phyloP scores from a whole-genome alignment of 2,113 vertebrate genomes.

The Pelecanoides urinatrix region DNA sequence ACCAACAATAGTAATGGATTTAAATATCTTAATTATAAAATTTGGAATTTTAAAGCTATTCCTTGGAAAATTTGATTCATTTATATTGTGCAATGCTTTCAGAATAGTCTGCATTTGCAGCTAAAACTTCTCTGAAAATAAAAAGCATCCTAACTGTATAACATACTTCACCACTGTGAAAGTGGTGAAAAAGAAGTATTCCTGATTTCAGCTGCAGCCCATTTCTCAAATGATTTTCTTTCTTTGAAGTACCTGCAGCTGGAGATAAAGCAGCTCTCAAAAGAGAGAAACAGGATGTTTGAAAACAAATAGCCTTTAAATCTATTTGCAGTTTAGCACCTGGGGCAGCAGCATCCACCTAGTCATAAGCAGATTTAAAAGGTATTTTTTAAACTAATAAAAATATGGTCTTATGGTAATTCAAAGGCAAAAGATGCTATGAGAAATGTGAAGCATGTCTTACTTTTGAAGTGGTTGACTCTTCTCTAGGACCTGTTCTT shows the following conservation, averaged over 20 bases:
- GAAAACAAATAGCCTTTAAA: conserved; percentile 30
- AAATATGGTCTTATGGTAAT: not conserved
- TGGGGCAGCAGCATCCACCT: not conserved
- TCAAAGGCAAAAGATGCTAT: not conserved
- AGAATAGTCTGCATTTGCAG: not conserved
- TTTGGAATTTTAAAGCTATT: not conserved
- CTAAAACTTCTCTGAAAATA: not conserved
- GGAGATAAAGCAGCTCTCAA: conserved; percentile 16
- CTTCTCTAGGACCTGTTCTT: not conserved
- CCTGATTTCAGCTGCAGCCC: conserved; percentile 22
- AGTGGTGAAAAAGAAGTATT: not conserved
- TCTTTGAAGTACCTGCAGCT: conserved; percentile 46
- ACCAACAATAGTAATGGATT: not conserved
- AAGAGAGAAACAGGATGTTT: not conserved
- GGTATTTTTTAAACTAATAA: not conserved
- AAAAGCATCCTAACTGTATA: not conserved
- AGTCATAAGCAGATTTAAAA: not conserved
- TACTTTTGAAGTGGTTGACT: not conserved
- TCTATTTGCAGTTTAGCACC: not conserved
- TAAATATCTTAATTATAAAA: not conserved
- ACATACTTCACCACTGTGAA: not conserved
- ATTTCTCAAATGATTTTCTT: conserved; percentile 26
- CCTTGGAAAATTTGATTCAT: not conserved
- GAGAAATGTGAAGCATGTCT: not conserved
- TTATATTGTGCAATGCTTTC: not conserved